Evolutionary conservation across 30 jellyfish, hydroid and myxozoan genomes (phyloP).

Genomic region (Cassiopea andromeda): DNA sequence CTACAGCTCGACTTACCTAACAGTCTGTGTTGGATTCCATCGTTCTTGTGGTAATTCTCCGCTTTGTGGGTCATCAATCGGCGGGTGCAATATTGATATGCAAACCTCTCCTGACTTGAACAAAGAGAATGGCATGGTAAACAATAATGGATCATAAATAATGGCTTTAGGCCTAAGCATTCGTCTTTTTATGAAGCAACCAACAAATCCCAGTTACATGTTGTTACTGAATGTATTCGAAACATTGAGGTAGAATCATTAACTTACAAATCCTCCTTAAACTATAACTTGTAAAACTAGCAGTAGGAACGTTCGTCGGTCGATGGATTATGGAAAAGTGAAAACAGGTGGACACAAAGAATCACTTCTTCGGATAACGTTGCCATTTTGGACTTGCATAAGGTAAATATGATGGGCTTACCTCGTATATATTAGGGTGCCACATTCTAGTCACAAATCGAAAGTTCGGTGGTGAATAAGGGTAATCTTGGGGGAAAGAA

Average conservation of each 20-base stretch:
- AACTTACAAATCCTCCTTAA: too few relatives aligned
- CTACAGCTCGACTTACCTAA: constrained; percentile 59
- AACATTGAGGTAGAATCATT: too few relatives aligned
- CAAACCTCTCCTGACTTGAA: constrained; percentile 96
- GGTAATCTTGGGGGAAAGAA: constrained; percentile 96
- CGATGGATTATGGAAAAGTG: not conserved
- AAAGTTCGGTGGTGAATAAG: constrained; percentile 94
- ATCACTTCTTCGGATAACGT: not conserved
- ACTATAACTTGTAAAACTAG: too few relatives aligned
- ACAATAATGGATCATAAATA: not conserved
- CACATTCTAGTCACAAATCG: constrained; percentile 91
- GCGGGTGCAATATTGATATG: constrained; percentile 97
- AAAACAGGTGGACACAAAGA: not conserved
- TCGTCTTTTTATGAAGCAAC: not conserved
- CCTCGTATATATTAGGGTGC: constrained; percentile 98
- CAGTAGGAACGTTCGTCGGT: not conserved
- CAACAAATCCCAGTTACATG: not conserved
- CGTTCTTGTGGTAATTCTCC: constrained; percentile 97
- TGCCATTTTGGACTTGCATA: not conserved
- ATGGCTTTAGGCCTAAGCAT: not conserved
- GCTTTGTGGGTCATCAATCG: constrained; percentile 94
- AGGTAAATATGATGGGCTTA: not conserved
- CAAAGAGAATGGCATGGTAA: constrained; percentile 11
- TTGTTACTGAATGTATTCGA: not conserved
- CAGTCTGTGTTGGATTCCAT: constrained; percentile 97